Evolutionary conservation across 1,140 invertebrate genomes (phyloP).

Genomic region (Thaumatotibia leucotreta): DNA sequence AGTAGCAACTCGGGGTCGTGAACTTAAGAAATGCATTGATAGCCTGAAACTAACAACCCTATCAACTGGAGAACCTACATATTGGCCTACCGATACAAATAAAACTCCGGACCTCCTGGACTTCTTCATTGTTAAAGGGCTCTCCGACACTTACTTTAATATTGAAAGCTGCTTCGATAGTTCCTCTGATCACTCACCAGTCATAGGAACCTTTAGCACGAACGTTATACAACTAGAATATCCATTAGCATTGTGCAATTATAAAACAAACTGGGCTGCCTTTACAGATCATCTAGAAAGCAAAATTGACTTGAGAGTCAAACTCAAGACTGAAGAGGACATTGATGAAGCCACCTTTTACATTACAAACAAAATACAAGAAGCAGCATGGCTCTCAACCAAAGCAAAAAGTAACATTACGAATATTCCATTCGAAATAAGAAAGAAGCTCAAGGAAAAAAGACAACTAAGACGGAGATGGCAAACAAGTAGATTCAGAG

Average conservation of each 20-base stretch:
- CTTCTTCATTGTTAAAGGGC: neutral
- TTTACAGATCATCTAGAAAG: no score
- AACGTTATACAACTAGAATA: neutral
- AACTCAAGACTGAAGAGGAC: no score
- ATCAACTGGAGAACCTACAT: constrained; percentile 16
- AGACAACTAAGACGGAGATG: no score
- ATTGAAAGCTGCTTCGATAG: neutral
- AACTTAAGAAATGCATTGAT: constrained; percentile 18
- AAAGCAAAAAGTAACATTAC: no score
- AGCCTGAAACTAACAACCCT: neutral
- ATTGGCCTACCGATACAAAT: constrained; percentile 16
- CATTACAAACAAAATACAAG: no score
- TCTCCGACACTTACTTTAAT: neutral
- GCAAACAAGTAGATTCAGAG: no score
- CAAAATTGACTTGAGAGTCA: no score
- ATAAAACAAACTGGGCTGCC: constrained; percentile 15
- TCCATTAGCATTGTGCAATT: neutral
- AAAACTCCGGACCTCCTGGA: constrained; percentile 16
- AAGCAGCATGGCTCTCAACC: no score
- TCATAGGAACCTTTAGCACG: constrained; percentile 4
- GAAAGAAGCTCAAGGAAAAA: no score
- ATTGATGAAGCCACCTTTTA: no score
- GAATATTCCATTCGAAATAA: no score
- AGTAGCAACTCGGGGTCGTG: constrained; percentile 17
- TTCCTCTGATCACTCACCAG: constrained; percentile 3